Evolutionary conservation across 2,888 invertebrate species (phyloP).

Genomic region (Empis livida): DNA sequence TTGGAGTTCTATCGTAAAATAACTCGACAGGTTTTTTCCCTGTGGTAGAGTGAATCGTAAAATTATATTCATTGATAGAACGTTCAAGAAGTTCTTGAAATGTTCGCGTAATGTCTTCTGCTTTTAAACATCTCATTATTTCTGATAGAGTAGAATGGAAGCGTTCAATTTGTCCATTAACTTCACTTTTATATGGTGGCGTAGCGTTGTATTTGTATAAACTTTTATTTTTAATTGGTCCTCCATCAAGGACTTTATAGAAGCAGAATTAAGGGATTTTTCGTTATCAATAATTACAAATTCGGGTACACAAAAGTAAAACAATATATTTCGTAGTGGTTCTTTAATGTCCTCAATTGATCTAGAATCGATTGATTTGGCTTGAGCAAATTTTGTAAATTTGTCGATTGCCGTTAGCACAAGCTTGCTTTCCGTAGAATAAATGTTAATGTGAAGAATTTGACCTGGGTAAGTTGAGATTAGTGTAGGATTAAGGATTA

Average conservation of each 20-base stretch:
- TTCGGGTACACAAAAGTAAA: too few relatives aligned
- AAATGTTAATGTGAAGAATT: conserved; percentile 6
- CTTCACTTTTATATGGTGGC: conserved; percentile 7
- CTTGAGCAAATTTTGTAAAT: conserved; percentile 10
- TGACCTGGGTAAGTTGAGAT: conserved; percentile 7
- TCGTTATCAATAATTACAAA: too few relatives aligned
- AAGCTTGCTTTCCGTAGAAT: conserved; percentile 5
- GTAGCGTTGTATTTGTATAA: too few relatives aligned
- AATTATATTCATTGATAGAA: conserved; percentile 5
- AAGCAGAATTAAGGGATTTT: conserved; percentile 2
- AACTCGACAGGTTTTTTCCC: conserved; percentile 2
- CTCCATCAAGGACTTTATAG: conserved; percentile 4
- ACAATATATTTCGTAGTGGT: conserved; percentile 8
- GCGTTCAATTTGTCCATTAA: conserved; percentile 3
- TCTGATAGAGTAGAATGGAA: conserved; percentile 8
- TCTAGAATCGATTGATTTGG: conserved; percentile 3
- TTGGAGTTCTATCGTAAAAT: conserved; percentile 3
- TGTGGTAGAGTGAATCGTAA: conserved; percentile 5
- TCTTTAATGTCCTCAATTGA: conserved; percentile 7
- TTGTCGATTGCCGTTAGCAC: conserved; percentile 11
- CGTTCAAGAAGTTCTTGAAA: not conserved
- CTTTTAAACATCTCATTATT: conserved; percentile 4
- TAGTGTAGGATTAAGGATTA: conserved; percentile 1
- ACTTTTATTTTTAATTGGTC: conserved; percentile 4
- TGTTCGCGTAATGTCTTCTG: not conserved